These are phyloP conservation scores for Lutraria rhynchaena DNA, from an alignment of 1,140 invertebrate species.

Conservation along the genomic window DNA sequence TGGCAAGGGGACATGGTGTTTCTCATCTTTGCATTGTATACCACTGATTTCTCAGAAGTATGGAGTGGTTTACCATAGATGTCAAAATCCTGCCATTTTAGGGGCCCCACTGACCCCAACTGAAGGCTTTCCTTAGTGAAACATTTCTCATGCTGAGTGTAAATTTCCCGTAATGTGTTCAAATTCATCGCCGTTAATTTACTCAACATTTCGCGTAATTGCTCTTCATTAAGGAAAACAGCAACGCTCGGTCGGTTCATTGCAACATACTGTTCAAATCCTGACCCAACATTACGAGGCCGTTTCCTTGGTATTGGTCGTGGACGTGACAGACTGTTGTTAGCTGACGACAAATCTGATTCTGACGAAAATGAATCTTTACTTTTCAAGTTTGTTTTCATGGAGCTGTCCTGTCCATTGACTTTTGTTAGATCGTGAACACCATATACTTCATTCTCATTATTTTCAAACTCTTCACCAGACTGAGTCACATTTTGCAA, in stretches of 20 bases:
- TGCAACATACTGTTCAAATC: constrained; percentile 77
- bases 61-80: constrained; percentile 77
- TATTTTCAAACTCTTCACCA: neutral
- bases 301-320: constrained; percentile 71
- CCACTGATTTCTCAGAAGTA: constrained; percentile 75
- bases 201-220: constrained; percentile 72
- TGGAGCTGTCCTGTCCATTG: neutral
- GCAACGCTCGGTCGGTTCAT: constrained; percentile 77
- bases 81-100: constrained; percentile 78
- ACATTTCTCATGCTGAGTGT: constrained; percentile 74
- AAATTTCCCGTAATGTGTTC: constrained; percentile 74
- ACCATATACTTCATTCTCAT: constrained; percentile 36
- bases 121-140: constrained; percentile 69
- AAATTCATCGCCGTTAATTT: constrained; percentile 73
- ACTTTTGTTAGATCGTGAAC: constrained; percentile 51
- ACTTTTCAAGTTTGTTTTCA: constrained; percentile 17
- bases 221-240: constrained; percentile 70
- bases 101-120: constrained; percentile 56
- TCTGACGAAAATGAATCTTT: constrained; percentile 69
- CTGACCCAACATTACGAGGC: constrained; percentile 65
- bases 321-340: constrained; percentile 71
- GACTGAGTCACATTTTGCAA: neutral
- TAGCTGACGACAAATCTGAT: constrained; percentile 69
- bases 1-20: constrained; percentile 71
- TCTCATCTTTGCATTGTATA: constrained; percentile 76